These are phyloP conservation scores for Hesperia comma DNA, from an alignment of 2,888 invertebrate species.

Conservation along the genomic window DNA sequence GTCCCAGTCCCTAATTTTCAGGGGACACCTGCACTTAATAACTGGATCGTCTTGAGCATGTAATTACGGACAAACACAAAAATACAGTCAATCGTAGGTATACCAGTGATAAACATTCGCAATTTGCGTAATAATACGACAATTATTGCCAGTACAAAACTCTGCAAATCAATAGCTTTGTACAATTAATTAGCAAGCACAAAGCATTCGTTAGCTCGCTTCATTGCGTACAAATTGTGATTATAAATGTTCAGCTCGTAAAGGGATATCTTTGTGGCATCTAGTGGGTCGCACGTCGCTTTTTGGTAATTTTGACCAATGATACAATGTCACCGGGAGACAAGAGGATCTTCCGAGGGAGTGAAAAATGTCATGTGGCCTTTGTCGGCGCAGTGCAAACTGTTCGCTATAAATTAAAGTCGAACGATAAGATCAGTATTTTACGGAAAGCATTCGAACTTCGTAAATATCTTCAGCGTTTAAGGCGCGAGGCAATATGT, in stretches of 20 bases:
- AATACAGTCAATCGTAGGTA: not conserved
- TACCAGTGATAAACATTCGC: not conserved
- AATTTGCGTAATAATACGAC: slow-evolving; percentile 7
- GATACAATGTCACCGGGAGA: slow-evolving; percentile 20
- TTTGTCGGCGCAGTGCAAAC: slow-evolving; percentile 34
- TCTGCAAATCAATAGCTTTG: slow-evolving; percentile 19
- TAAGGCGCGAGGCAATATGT: slow-evolving; percentile 35
- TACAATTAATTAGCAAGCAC: slow-evolving; percentile 24
- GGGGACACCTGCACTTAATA: no score
- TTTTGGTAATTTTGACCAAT: slow-evolving; percentile 22
- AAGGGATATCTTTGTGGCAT: not conserved
- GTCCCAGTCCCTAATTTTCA: no score
- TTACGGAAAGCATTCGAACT: slow-evolving; percentile 34
- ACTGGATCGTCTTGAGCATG: no score
- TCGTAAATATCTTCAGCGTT: slow-evolving; percentile 31
- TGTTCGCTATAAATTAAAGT: slow-evolving; percentile 39
- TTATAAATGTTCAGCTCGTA: slow-evolving; percentile 9
- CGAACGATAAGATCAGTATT: slow-evolving; percentile 39
- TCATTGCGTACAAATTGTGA: slow-evolving; percentile 16
- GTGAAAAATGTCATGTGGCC: slow-evolving; percentile 30
- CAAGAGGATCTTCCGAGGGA: slow-evolving; percentile 23
- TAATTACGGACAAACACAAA: no score
- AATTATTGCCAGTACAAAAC: slow-evolving; percentile 13
- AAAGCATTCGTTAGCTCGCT: slow-evolving; percentile 33
- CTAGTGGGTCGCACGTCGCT: slow-evolving; percentile 1